Conservation (phyloP, 2,113 vertebrate species). For the Onychorhynchus coronatus region DNA sequence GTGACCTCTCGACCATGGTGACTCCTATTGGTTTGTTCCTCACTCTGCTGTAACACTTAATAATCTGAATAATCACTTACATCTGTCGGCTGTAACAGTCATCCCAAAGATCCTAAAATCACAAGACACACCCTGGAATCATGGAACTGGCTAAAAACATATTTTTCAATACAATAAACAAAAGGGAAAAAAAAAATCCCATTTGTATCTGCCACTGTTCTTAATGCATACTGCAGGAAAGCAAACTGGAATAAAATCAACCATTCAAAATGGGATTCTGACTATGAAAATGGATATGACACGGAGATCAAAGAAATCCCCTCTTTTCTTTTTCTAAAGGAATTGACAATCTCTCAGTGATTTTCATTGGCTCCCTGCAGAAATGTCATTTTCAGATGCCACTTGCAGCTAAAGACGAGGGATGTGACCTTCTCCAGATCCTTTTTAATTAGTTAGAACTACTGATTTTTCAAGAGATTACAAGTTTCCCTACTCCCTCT, state of each 20-base stretch:
- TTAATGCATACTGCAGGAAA: not conserved
- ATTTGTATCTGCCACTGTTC: not conserved
- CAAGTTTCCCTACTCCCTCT: not conserved
- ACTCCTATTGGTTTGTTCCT: not conserved
- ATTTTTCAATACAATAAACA: not conserved
- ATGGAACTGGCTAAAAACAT: not conserved
- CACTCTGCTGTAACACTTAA: not conserved
- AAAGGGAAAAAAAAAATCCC: not conserved
- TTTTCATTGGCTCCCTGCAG: not conserved
- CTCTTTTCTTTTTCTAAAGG: not conserved
- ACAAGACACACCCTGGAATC: not conserved
- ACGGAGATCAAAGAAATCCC: not conserved
- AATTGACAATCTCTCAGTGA: not conserved
- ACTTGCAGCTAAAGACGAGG: not conserved
- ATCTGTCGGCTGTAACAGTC: not conserved
- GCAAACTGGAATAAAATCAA: not conserved
- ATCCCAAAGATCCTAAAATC: not conserved
- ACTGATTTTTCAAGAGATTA: not conserved
- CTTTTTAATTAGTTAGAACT: not conserved
- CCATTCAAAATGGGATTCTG: not conserved
- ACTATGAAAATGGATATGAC: not conserved
- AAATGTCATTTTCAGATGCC: not conserved
- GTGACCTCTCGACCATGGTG: accelerated
- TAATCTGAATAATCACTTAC: not conserved
- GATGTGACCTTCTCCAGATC: not conserved